Evolutionary conservation across 1,140 invertebrate species (phyloP), one percentile per base, ranked within the genome.

Genomic region (Rhynchophorus ferrugineus): DNA sequence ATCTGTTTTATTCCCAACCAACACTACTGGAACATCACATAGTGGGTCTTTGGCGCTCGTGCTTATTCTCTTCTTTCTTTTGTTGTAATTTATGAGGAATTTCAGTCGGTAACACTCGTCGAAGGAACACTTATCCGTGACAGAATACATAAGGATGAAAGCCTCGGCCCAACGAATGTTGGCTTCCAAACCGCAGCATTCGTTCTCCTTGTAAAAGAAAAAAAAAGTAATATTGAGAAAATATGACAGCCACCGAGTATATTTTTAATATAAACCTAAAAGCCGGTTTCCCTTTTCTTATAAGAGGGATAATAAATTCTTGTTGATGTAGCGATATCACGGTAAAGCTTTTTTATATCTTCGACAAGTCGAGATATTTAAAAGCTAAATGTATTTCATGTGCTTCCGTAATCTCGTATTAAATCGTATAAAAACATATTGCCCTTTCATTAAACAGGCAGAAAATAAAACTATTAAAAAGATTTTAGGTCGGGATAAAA

Each of bases 111-210:
- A 85, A 62, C 84, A 88, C 63, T 89, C 85, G 64, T 91, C 85
- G 67, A 91, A 91, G 19, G 86, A 89, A 57, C 83, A 83, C 56
- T 86, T 85, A 64, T 90, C 86, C 3, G 85, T 87, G 2, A 91
- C 82, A 0, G 87, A 85, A 64, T 89, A 91, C 68, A 91, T 85
- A 1, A 91, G 72, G 29, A 91, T 79, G 64, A 91, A 91, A 3
- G 85, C 88, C 63, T 92, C 87, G 13, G 84, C 87, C 79, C 87
- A 90, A 24, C 84, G 73, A 22, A 90, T 85, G 61, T 89, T 85
- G 9, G 81, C 79, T 65, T 91, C 87, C 57, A 84, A 64, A 18
- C 77, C 78, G 14, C 81, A 68, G 41, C 79, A 79, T 68, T 85
- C 81, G 56, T 73, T 78, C 72, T 85, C 80, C 82, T 83, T n/a